Conservation (phyloP, 2,888 invertebrate genomes). For the Linnaemya tessellans region DNA sequence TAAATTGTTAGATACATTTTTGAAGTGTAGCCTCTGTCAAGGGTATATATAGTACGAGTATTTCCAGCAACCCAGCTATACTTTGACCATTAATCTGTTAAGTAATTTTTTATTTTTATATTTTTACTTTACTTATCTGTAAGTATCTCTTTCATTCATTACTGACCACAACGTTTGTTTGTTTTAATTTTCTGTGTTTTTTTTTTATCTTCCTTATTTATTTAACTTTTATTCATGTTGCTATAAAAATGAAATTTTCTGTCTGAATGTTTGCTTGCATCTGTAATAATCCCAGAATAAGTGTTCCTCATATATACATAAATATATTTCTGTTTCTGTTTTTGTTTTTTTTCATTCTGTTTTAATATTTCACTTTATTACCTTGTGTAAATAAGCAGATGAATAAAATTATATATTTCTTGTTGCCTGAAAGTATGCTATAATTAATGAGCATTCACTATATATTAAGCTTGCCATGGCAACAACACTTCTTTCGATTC, state of each 20-base stretch:
- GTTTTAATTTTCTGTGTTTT: not conserved
- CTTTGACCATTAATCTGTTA: not conserved
- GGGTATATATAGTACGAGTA: too few relatives aligned
- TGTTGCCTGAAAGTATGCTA: constrained; percentile 60
- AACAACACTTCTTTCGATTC: not conserved
- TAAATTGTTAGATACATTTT: not conserved
- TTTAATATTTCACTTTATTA: constrained; percentile 29
- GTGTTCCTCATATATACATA: constrained; percentile 18
- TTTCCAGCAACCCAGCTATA: not conserved
- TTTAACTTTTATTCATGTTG: not conserved
- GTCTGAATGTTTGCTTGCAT: constrained; percentile 18
- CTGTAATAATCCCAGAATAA: constrained; percentile 29
- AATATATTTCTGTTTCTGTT: not conserved
- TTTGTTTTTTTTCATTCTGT: not conserved
- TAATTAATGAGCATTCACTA: constrained; percentile 62
- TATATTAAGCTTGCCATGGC: constrained; percentile 16
- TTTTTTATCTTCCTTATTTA: constrained; percentile 9
- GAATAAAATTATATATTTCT: constrained; percentile 50
- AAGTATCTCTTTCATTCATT: not conserved
- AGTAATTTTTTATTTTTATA: not conserved
- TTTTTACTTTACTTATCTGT: not conserved
- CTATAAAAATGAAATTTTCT: constrained; percentile 9
- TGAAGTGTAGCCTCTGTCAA: not conserved
- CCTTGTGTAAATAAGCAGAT: constrained; percentile 51
- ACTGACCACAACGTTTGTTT: not conserved